Percentiles rank a stretch among this genome's conserved stretches.
phyloP scores from a whole-genome alignment of 2,888 invertebrate species.

The Stenodema calcarata region DNA sequence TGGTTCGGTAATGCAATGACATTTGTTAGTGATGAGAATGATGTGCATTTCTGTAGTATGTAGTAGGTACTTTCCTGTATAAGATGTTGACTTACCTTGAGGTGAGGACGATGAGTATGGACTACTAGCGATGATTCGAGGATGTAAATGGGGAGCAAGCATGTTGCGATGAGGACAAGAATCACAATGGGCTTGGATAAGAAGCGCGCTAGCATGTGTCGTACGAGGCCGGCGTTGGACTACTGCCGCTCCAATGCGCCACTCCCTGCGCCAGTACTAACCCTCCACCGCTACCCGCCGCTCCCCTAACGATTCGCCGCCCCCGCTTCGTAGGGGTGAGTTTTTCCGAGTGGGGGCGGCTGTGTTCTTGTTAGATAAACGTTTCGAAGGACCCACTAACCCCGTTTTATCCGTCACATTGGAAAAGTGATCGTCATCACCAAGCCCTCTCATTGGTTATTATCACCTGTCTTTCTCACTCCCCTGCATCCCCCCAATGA shows the following conservation, averaged over 20 bases:
- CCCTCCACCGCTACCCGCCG: conserved; percentile 16
- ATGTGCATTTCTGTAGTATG: too few relatives aligned
- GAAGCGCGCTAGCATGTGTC: conserved; percentile 48
- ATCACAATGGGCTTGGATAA: conserved; percentile 44
- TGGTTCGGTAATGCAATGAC: too few relatives aligned
- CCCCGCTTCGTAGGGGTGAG: conserved; percentile 2
- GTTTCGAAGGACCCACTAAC: background rate
- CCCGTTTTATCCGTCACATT: background rate
- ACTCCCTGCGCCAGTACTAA: conserved; percentile 46
- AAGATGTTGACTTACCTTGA: background rate
- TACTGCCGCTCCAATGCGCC: conserved; percentile 49
- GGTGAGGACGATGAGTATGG: conserved; percentile 45
- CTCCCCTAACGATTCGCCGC: conserved; percentile 10
- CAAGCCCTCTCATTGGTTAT: background rate
- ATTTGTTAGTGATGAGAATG: too few relatives aligned
- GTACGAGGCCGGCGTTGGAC: conserved; percentile 26
- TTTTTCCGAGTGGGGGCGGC: background rate
- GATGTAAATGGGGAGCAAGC: conserved; percentile 50
- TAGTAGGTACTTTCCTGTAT: too few relatives aligned
- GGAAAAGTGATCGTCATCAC: background rate
- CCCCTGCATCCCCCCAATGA: too few relatives aligned
- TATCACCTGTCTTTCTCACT: too few relatives aligned
- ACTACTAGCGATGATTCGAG: conserved; percentile 49
- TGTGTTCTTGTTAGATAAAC: background rate
- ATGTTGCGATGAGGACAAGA: conserved; percentile 49